Conservation (phyloP, 2,888 invertebrate species). For the Pantelozetes paolii region DNA sequence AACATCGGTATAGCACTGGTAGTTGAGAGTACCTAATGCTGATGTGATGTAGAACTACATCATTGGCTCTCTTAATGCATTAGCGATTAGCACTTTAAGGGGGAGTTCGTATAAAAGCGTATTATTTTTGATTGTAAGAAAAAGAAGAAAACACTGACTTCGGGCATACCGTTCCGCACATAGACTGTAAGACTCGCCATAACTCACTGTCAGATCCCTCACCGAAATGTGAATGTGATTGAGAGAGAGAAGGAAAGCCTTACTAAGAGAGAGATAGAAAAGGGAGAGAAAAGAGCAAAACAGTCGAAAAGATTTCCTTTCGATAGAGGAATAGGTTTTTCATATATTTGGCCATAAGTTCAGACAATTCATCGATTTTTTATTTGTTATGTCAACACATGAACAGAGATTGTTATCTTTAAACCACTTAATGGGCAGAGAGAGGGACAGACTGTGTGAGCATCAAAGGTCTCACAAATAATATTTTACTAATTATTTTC, state of each 20-base stretch:
- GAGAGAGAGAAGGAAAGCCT: not conserved
- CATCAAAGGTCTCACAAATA: not conserved
- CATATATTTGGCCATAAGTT: not conserved
- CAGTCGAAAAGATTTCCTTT: not conserved
- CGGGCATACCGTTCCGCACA: not conserved
- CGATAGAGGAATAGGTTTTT: not conserved
- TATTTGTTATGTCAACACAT: slow-evolving; percentile 15
- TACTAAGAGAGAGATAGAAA: not conserved
- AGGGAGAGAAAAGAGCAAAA: not conserved
- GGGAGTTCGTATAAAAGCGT: slow-evolving; percentile 27
- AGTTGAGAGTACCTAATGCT: not conserved
- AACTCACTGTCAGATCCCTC: not conserved
- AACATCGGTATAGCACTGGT: not conserved
- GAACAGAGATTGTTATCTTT: not conserved
- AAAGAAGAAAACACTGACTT: not conserved
- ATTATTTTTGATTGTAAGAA: slow-evolving; percentile 15
- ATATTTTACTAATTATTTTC: slow-evolving; percentile 8
- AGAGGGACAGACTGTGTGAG: not conserved
- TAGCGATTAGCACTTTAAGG: slow-evolving; percentile 26
- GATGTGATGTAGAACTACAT: not conserved
- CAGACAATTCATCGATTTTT: not conserved
- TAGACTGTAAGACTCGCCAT: not conserved
- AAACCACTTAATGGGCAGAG: slow-evolving; percentile 23
- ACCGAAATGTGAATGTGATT: slow-evolving; percentile 7
- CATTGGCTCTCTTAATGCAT: slow-evolving; percentile 28